These are phyloP conservation scores for Xylocampa areola DNA, from an alignment of 2,888 invertebrate genomes.

Conservation along the genomic window DNA sequence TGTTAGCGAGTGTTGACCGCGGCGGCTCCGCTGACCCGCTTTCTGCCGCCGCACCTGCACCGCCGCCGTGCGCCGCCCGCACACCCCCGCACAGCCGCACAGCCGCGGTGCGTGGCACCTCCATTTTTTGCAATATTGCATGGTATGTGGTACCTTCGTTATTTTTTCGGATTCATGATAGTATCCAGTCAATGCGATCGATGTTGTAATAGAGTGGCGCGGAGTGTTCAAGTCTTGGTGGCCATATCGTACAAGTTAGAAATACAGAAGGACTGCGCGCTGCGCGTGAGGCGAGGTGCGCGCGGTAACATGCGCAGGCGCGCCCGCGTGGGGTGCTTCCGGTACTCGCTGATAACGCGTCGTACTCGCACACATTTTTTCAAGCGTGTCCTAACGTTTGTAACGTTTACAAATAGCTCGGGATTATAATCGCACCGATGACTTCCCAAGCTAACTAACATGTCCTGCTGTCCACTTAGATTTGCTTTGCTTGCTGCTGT, in stretches of 20 bases:
- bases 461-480: no score
- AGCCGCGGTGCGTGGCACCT: slow-evolving; percentile 26
- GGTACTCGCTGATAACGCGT: slow-evolving; percentile 52
- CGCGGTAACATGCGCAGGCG: slow-evolving; percentile 21
- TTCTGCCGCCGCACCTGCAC: slow-evolving; percentile 41
- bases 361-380: slow-evolving; percentile 32
- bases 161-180: not conserved
- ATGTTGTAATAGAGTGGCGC: not conserved
- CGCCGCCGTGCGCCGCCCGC: slow-evolving; percentile 24
- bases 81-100: slow-evolving; percentile 23
- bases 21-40: slow-evolving; percentile 64
- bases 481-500: no score
- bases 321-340: slow-evolving; percentile 54
- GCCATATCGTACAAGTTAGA: not conserved
- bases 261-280: slow-evolving; percentile 9
- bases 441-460: no score
- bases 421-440: no score
- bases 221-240: not conserved
- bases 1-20: slow-evolving; percentile 79
- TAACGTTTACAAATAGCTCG: slow-evolving; percentile 9
- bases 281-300: slow-evolving; percentile 4
- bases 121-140: not conserved
- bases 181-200: not conserved
- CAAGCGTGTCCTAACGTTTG: slow-evolving; percentile 49
- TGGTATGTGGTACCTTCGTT: not conserved